These are phyloP conservation scores for Scyliorhinus canicula DNA, from an alignment of 2,797 vertebrate species.

Conservation along the genomic window DNA sequence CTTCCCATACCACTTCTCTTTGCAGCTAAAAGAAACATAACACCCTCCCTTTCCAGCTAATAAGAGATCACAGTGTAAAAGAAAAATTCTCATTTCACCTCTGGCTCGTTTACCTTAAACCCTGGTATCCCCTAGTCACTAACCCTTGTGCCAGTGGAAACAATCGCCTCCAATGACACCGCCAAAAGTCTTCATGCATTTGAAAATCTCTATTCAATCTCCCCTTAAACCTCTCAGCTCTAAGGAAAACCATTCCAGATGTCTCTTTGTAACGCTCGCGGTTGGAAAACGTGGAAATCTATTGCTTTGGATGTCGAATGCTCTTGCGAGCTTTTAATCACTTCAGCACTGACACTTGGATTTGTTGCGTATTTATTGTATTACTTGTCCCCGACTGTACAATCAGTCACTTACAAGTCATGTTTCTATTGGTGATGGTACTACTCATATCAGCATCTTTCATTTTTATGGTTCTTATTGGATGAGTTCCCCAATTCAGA, in stretches of 20 bases:
- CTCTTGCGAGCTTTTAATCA: background rate
- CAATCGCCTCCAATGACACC: background rate
- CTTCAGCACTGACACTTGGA: background rate
- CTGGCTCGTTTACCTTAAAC: background rate
- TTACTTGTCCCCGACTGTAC: constrained; percentile 13
- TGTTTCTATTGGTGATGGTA: constrained; percentile 10
- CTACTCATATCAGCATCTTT: background rate
- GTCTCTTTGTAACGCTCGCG: background rate
- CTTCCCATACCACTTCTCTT: no score
- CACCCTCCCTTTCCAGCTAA: background rate
- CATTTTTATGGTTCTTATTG: constrained; percentile 31
- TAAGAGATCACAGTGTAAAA: background rate
- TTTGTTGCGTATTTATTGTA: constrained; percentile 13
- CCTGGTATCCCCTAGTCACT: background rate
- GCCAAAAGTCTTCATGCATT: background rate
- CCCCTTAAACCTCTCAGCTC: background rate
- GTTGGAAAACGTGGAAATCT: background rate
- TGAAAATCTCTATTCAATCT: background rate
- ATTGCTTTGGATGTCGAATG: background rate
- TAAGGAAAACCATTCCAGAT: background rate
- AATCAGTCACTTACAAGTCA: constrained; percentile 23
- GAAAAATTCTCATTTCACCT: background rate
- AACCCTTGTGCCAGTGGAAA: background rate
- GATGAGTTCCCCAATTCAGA: constrained; percentile 20
- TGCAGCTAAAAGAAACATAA: no score